Base-by-base conservation (phyloP, 1,140 invertebrate genomes). In the Ceratina calcarata region DNA sequence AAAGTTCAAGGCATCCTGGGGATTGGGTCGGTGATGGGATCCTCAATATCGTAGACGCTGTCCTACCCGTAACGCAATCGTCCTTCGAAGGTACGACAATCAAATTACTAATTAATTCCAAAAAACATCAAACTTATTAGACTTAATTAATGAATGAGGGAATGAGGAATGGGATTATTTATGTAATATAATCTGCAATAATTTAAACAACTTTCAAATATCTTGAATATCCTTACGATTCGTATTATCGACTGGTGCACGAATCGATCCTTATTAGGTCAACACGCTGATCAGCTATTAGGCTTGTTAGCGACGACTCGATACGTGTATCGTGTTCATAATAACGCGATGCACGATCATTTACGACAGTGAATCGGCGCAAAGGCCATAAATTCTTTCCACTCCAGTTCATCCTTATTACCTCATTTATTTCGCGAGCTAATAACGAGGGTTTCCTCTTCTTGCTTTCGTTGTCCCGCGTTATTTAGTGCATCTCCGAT, bases 11-110 rank as follows among this genome's bases (percentile, higher is more conserved):
- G 24, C 51, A 49, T 13, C 58, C 51, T 49, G 57, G 62, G 24
- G 78, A 74, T 27, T 87, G 87, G 82, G 77, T 90, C 49, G 58
- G 83, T n/a, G 83, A 89, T 51, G 80, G 80, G 15, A 76, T 89
- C 27, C 8, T 87, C 4, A 84, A 86, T 15, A 49, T 75, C 8
- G 53, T 89, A 16, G 86, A 91, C 2, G 57, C 65, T 10, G 53
- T 90, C 18, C 53, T 89, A 27, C 84, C 89, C 1, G 71, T 32
- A 15, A 58, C 81, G 3, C 77, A 60, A n/a, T 70, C 27, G 0
- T 22, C 15, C 8, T 12, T 49, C 22, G 81, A 87, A 84, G 85
- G 85, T 84, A 86, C 6, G 0, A 45, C 8, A 32, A 32, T 32
- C 27, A 32, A 32, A 32, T 4, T 1, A 32, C 27, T 2, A 32